Conservation (phyloP, 2,797 vertebrate genomes). For the Hozukius guyotensis region DNA sequence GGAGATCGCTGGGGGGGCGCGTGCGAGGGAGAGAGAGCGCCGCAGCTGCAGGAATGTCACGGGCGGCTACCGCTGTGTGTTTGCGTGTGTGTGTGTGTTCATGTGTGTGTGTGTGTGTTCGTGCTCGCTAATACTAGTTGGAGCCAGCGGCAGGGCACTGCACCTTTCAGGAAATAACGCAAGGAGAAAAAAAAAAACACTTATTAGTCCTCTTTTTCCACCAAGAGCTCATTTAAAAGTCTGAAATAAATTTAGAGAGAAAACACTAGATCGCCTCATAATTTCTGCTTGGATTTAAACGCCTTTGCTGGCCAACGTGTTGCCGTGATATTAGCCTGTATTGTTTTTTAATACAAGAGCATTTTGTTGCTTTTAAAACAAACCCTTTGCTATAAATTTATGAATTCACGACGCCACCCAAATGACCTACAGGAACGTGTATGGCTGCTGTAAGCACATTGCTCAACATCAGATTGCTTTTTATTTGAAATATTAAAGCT, state of each 20-base stretch:
- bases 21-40: conserved; percentile 80
- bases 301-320: neutral
- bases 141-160: conserved; percentile 75
- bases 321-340: conserved; percentile 6
- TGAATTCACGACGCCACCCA: neutral
- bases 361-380: conserved; percentile 26
- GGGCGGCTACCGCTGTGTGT: conserved; percentile 77
- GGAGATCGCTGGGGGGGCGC: conserved; percentile 83
- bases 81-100: conserved; percentile 34
- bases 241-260: conserved; percentile 62
- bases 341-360: conserved; percentile 6
- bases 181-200: conserved; percentile 52
- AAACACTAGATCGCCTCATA: conserved; percentile 45
- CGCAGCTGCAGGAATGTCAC: conserved; percentile 88
- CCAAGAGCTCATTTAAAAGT: conserved; percentile 71
- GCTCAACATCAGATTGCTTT: conserved; percentile 1
- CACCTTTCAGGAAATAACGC: conserved; percentile 84
- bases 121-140: conserved; percentile 66
- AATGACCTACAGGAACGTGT: neutral
- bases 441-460: neutral
- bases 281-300: conserved; percentile 43
- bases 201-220: conserved; percentile 72
- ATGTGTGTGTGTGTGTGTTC: conserved; percentile 23
- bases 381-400: neutral
- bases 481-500: conserved; percentile 7